These are phyloP conservation scores for Gnathochromis pfefferi DNA, from an alignment of 2,113 vertebrate species.

Conservation along the genomic window DNA sequence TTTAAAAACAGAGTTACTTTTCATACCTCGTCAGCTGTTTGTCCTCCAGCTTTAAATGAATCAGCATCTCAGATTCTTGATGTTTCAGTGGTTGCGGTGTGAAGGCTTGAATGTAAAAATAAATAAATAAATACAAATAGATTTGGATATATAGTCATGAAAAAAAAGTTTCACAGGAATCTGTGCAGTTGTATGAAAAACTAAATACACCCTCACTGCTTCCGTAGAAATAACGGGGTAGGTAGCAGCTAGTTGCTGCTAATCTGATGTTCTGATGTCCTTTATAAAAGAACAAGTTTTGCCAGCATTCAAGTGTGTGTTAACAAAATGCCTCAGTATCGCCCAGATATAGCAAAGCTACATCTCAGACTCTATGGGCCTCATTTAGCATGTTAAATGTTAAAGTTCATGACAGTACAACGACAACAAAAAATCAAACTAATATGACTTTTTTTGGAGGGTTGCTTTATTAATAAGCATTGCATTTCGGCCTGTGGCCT, in stretches of 20 bases:
- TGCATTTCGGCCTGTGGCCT: accelerated
- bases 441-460: background rate
- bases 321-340: background rate
- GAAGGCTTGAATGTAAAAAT: background rate
- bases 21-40: constrained; percentile 53
- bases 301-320: background rate
- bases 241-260: background rate
- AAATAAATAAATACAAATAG: background rate
- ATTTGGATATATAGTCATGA: background rate
- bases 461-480: background rate
- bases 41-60: constrained; percentile 29
- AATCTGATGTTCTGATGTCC: background rate
- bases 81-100: background rate
- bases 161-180: background rate
- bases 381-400: background rate
- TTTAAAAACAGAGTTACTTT: constrained; percentile 59
- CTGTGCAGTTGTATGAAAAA: background rate
- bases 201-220: background rate
- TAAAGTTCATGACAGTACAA: background rate
- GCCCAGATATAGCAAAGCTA: background rate
- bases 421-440: background rate
- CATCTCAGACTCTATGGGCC: background rate
- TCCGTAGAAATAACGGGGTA: background rate
- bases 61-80: constrained; percentile 33
- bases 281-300: background rate